phyloP scores from a whole-genome alignment of 2,113 vertebrate species.

The Silurus glanis region DNA sequence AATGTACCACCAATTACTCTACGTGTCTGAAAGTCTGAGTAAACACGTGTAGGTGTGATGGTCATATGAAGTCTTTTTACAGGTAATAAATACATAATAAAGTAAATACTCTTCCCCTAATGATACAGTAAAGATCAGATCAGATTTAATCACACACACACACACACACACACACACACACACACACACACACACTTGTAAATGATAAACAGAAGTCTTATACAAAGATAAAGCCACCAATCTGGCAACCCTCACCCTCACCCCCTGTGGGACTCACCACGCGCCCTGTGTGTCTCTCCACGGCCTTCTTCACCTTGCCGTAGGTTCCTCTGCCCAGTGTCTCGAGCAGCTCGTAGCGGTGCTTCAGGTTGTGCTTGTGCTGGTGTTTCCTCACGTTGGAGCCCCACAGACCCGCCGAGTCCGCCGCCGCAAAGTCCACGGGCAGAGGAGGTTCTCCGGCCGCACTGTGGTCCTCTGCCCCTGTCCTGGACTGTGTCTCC shows the following conservation, averaged over 20 bases:
- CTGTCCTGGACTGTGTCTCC: conserved; percentile 47
- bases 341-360: conserved; percentile 86
- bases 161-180: too few relatives aligned
- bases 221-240: neutral
- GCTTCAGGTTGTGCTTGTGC: conserved; percentile 89
- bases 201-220: too few relatives aligned
- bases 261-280: conserved; percentile 73
- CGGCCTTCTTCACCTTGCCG: conserved; percentile 86
- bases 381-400: conserved; percentile 79
- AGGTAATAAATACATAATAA: too few relatives aligned
- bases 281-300: conserved; percentile 82
- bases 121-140: neutral
- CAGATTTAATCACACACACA: neutral
- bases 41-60: too few relatives aligned
- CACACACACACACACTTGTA: neutral
- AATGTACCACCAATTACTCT: too few relatives aligned
- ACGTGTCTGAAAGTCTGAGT: too few relatives aligned
- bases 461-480: conserved; percentile 12
- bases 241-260: neutral
- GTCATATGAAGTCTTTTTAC: too few relatives aligned
- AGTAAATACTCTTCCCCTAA: too few relatives aligned
- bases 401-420: conserved; percentile 28
- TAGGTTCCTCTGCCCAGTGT: conserved; percentile 87
- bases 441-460: conserved; percentile 35
- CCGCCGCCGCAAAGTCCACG: conserved; percentile 42